Evolutionary conservation across 2,797 vertebrate species (phyloP).

Genomic region (Muscicapa comitata): DNA sequence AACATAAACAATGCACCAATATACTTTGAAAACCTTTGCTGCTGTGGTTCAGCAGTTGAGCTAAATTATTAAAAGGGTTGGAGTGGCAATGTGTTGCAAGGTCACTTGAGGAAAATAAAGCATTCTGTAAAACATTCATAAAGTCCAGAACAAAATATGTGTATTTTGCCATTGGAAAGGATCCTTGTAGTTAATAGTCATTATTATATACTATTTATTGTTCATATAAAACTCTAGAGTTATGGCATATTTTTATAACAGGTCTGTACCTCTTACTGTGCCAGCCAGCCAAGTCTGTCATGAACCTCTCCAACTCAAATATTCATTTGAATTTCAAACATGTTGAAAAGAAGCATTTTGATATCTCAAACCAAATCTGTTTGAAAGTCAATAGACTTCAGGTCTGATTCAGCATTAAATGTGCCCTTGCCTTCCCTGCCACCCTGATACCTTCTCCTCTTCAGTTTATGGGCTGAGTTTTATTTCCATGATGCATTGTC

Average conservation of each 20-base stretch:
- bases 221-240: neutral
- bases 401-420: neutral
- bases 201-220: neutral
- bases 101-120: neutral
- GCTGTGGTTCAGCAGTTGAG: neutral
- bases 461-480: neutral
- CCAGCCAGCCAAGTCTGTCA: neutral
- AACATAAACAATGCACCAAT: neutral
- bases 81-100: neutral
- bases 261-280: neutral
- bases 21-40: neutral
- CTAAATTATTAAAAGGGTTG: neutral
- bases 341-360: neutral
- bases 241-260: neutral
- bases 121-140: neutral
- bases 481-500: neutral
- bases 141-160: neutral
- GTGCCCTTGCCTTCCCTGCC: neutral
- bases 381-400: neutral
- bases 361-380: neutral
- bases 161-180: neutral
- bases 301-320: slow-evolving; percentile 19
- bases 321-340: slow-evolving; percentile 20
- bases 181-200: neutral
- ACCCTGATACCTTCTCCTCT: too few species aligned